A percentile compares a stretch with the other conserved stretches of the same genome.
phyloP scores from a whole-genome alignment of 2,113 vertebrate genomes.

The Neolamprologus fasciatus region DNA sequence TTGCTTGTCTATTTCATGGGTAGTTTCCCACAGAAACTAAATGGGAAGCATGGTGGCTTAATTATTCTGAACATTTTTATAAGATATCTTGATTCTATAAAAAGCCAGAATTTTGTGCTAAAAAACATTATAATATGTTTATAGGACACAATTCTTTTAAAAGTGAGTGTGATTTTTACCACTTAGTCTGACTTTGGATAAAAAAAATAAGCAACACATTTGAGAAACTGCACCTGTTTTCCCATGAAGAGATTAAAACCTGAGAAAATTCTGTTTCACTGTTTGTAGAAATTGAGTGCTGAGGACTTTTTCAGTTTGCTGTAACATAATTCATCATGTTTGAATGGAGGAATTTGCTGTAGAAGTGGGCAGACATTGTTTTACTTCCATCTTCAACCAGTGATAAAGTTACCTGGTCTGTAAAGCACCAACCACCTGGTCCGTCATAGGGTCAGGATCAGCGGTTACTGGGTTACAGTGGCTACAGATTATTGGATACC shows the following conservation, averaged over 20 bases:
- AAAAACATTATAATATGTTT: not conserved
- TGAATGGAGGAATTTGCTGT: not conserved
- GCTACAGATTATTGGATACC: not conserved
- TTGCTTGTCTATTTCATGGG: slow-evolving; percentile 57
- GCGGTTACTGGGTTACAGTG: not conserved
- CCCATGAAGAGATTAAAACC: not conserved
- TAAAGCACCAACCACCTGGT: not conserved
- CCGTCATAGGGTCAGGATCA: not conserved
- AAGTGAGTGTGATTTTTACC: not conserved
- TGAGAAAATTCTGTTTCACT: not conserved
- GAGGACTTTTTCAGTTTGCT: not conserved
- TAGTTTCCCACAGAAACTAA: slow-evolving; percentile 39
- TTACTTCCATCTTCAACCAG: not conserved
- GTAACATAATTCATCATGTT: not conserved
- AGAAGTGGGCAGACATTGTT: not conserved
- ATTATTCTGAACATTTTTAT: slow-evolving; percentile 16
- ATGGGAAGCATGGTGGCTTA: not conserved
- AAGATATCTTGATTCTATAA: not conserved
- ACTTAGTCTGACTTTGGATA: not conserved
- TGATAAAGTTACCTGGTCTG: not conserved
- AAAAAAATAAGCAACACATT: not conserved
- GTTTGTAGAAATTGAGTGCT: not conserved
- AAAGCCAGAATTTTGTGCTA: not conserved
- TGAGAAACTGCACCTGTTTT: not conserved
- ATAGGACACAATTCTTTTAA: not conserved